Percentiles rank a stretch among this genome's conserved stretches.
Evolutionary conservation across 2,113 vertebrate genomes (phyloP).

Genomic region (Pygoscelis antarcticus): DNA sequence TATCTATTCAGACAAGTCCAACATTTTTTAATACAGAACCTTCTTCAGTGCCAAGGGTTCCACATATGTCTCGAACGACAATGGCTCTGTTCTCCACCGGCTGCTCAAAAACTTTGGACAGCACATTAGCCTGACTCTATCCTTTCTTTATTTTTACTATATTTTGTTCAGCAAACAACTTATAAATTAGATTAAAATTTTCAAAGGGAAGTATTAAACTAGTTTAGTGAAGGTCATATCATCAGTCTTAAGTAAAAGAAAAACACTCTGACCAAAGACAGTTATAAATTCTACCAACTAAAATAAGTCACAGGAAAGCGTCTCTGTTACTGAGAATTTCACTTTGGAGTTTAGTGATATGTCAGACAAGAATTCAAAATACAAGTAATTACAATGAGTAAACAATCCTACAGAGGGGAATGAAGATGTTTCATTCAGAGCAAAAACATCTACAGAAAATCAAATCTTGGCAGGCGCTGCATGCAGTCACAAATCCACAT

Average conservation of each 20-base stretch:
- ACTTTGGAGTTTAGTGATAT: background rate
- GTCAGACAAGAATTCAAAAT: background rate
- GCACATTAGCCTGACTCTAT: background rate
- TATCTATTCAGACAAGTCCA: slow-evolving; percentile 45
- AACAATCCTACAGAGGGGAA: background rate
- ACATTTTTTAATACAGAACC: slow-evolving; percentile 32
- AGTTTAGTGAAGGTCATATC: background rate
- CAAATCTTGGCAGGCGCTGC: background rate
- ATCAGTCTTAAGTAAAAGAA: background rate
- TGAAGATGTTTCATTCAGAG: background rate
- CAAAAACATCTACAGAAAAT: slow-evolving; percentile 9
- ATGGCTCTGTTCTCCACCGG: background rate
- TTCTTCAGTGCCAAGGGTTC: background rate
- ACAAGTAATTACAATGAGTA: background rate
- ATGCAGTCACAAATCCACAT: background rate
- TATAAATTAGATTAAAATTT: background rate
- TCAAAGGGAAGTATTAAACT: background rate
- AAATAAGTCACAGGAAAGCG: background rate
- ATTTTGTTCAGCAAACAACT: background rate
- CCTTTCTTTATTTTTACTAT: background rate
- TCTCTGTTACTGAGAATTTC: background rate
- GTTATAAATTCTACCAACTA: background rate
- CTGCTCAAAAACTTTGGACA: background rate
- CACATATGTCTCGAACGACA: background rate
- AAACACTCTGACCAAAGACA: background rate